Conservation (phyloP, 1,140 invertebrate genomes). For the Gryon sp. region DNA sequence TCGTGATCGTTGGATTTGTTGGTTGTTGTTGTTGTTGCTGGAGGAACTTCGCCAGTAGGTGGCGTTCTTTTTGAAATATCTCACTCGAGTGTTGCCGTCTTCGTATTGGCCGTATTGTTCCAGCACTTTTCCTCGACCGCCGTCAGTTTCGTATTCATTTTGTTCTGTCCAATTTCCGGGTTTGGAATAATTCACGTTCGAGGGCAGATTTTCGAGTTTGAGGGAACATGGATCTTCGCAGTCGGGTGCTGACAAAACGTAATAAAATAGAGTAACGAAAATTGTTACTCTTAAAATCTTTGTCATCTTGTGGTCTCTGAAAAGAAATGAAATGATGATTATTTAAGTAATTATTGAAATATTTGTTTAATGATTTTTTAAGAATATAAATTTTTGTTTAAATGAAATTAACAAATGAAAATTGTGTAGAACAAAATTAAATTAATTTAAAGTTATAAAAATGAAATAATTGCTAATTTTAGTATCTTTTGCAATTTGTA, state of each 20-base stretch:
- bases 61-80: constrained; percentile 34
- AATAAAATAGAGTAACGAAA: constrained; percentile 1
- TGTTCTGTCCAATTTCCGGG: constrained; percentile 56
- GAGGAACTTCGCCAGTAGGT: not conserved
- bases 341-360: too few species aligned
- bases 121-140: constrained; percentile 34
- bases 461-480: too few species aligned
- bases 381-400: not conserved
- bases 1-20: not conserved
- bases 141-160: constrained; percentile 17
- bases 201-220: not conserved
- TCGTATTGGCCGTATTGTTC: constrained; percentile 48
- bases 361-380: too few species aligned
- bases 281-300: constrained; percentile 15
- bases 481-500: too few species aligned
- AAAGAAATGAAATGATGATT: not conserved
- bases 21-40: not conserved
- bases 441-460: too few species aligned
- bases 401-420: too few species aligned
- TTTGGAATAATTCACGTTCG: constrained; percentile 9
- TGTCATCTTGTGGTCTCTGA: constrained; percentile 6
- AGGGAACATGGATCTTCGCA: constrained; percentile 22
- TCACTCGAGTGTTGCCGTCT: constrained; percentile 1
- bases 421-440: too few species aligned
- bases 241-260: constrained; percentile 1